Evolutionary conservation across 2,888 invertebrate genomes (phyloP), one percentile per base, ranked within the genome.

Genomic region (Phrixothrix hirtus): DNA sequence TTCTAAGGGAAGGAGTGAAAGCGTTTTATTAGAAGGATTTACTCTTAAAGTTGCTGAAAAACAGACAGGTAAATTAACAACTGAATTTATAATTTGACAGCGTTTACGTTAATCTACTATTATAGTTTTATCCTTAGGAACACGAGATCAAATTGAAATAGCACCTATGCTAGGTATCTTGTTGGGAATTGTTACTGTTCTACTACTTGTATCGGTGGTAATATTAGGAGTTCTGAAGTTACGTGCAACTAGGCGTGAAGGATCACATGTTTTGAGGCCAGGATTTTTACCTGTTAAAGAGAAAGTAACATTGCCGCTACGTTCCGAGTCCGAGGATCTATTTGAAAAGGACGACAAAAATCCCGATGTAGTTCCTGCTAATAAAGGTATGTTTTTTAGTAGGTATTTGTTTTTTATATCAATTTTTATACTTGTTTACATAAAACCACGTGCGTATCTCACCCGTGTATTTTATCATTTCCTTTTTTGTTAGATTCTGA

Each of bases 331-430:
- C 12, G 86, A 88, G 60, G 87, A 87, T 69, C 83, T 88, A 70
- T 87, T 88, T 65, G 84, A 83, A 59, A 80, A 81, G 60, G 92
- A 93, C 70, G 93, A 94, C 76, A 88, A 87, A 74, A 92, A 92
- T 79, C 92, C 92, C 16, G 92, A 92, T 73, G 90, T 92, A 59
- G 88, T 92, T 53, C 92, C 92, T 16, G 85, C 88, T 63, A 91
- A 89, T 72, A 91, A 91, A 86, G 90, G 92, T 91, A 79, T 77
- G 55, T 55, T 27, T 36, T 44, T 38, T 13, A 14, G 25, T 43
- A 34, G 5, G 6, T 25, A 16, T 44, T 34, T 34, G 15, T 17
- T 32, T 17, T n/a, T n/a, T n/a, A n/a, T n/a, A n/a, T n/a, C n/a
- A n/a, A n/a, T n/a, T n/a, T n/a, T n/a, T n/a, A n/a, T n/a, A n/a